Base-by-base conservation (phyloP, 2,797 vertebrate species). In the Staurois parvus region DNA sequence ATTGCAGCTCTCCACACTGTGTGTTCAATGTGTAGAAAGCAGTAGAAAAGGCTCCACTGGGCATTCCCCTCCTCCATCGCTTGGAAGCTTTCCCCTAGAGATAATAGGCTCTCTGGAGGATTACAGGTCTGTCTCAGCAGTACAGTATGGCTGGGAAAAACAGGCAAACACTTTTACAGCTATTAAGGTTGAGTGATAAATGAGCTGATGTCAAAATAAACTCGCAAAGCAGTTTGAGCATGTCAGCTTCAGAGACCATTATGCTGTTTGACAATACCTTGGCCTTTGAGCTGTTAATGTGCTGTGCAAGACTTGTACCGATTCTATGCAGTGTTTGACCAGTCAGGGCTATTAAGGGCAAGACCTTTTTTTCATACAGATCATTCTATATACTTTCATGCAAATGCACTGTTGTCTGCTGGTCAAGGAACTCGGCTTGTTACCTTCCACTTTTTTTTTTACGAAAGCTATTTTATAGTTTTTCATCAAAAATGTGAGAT, bases 151-250 rank as follows among this genome's bases (percentile, higher is more conserved):
- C 37, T 72, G 80, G 73, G 75, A 86, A 86, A 78, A 72, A 83
- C 74, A 86, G 79, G 62, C 80, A 86, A 83, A 83, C 85, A 86
- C 85, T 83, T 78, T 78, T 73, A 59, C 59, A 83, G 67, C 85
- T 59, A 83, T 83, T 86, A 83, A 52, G 28, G 83, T 67, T 29
- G 59, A 83, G 85, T 83, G 80, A 86, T 83, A 79, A 83, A 86
- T 76, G 84, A 80, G 84, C 62, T 80, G 72, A 85, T 85, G 77
- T 80, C 84, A 86, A 83, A 86, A 81, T 67, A 66, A 67, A 73
- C 80, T 72, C 52, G 67, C 64, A 82, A 82, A 86, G 67, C 66
- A 81, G 73, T 69, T 40, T 72, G 66, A 74, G 72, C 62, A 82
- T 37, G 29, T 66, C 79, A 77, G 79, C 76, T 34, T 37, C 34